Evolutionary conservation across 2,797 vertebrate genomes (phyloP).

Genomic region (Chrosomus eos): DNA sequence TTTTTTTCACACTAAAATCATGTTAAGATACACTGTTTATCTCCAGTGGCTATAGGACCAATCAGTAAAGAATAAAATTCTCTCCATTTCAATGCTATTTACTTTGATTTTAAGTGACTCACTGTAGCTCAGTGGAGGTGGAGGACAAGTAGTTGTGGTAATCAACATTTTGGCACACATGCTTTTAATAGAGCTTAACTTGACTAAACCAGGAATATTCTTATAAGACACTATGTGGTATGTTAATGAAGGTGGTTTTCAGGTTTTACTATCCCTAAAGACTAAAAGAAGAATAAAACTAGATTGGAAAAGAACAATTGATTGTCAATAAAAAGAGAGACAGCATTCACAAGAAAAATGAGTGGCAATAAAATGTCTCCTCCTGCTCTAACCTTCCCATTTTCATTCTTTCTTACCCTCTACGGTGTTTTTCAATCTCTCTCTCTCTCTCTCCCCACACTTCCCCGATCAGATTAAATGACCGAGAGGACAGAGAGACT

Average conservation of each 20-base stretch:
- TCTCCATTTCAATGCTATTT: no score
- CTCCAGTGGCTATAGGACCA: background rate
- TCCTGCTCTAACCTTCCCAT: constrained; percentile 8
- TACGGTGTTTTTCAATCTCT: constrained; percentile 12
- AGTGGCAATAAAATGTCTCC: constrained; percentile 31
- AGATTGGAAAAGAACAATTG: constrained; percentile 24
- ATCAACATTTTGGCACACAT: background rate
- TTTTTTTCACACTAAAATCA: background rate
- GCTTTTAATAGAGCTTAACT: background rate
- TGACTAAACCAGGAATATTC: constrained; percentile 7
- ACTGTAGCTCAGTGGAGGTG: background rate
- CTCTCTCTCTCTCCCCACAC: constrained; percentile 51
- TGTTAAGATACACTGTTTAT: background rate
- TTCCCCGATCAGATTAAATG: constrained; percentile 74
- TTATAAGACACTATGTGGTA: background rate
- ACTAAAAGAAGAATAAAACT: background rate
- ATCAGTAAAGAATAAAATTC: no score
- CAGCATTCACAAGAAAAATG: constrained; percentile 22
- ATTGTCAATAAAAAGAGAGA: constrained; percentile 19
- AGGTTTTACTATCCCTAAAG: background rate
- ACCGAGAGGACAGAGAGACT: constrained; percentile 67
- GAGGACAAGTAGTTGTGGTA: background rate
- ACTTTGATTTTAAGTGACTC: constrained; percentile 8
- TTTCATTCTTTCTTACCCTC: background rate
- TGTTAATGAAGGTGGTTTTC: constrained; percentile 10